Conservation (phyloP, 2,888 invertebrate species). For the Caenorhabditis sp. region DNA sequence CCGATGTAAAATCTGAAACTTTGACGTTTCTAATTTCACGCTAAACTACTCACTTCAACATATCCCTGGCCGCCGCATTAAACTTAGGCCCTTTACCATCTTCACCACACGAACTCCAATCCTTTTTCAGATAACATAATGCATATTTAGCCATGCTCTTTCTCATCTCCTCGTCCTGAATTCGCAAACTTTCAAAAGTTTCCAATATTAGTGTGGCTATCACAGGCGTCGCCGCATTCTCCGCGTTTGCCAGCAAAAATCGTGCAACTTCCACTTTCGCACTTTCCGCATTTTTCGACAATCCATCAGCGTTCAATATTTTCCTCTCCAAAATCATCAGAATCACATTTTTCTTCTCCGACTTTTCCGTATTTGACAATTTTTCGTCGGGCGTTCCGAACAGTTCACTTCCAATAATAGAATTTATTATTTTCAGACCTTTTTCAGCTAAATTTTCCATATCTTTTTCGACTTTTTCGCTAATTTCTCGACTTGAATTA, state of each 20-base stretch:
- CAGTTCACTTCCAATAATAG: background rate
- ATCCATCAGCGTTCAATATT: conserved; percentile 2
- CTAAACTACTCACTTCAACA: conserved; percentile 4
- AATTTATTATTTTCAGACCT: conserved; percentile 15
- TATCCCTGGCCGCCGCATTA: conserved; percentile 19
- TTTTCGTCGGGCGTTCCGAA: conserved; percentile 15
- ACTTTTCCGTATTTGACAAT: conserved; percentile 8
- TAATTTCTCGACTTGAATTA: conserved; percentile 10
- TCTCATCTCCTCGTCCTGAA: conserved; percentile 9
- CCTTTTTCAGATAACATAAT: conserved; percentile 40
- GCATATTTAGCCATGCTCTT: conserved; percentile 37
- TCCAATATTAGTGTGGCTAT: conserved; percentile 25
- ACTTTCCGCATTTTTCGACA: conserved; percentile 13
- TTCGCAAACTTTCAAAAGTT: conserved; percentile 23
- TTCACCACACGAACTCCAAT: conserved; percentile 27
- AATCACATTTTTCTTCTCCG: conserved; percentile 8
- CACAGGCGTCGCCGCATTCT: conserved; percentile 12
- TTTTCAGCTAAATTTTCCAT: conserved; percentile 30
- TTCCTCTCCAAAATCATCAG: conserved; percentile 3
- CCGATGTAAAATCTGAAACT: conserved; percentile 32
- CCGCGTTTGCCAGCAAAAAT: conserved; percentile 17
- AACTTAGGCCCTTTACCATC: conserved; percentile 17
- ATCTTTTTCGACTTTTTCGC: conserved; percentile 12
- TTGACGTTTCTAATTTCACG: background rate
- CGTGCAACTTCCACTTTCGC: conserved; percentile 10